Evolutionary conservation across 2,113 vertebrate species (phyloP), one percentile per base, ranked within the genome.

Genomic region (Rhadina sibilatrix): DNA sequence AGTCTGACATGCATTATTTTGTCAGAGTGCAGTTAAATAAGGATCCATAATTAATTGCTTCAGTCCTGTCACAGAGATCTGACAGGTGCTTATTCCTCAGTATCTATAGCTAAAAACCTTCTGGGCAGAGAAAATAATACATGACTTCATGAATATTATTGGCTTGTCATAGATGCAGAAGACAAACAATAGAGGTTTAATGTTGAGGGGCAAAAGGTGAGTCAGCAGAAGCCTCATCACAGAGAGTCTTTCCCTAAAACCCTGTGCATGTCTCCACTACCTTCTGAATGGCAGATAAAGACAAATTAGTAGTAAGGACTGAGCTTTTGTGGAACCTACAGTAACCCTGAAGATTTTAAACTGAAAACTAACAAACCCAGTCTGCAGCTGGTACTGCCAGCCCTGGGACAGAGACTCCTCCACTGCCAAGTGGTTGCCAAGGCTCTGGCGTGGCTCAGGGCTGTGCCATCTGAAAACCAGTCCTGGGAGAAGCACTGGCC

Each of bases 401-500:
- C 11, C 30, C 46, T 2, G 2, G 40, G 40, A 74, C 60, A 28
- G 9, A 33, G 52, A 42, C 21, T 70, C 4, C 37, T 83, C 57
- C 1, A 3, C 10, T 49, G 33, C 50, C 15, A 22, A 22, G 46
- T 9, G 8, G 5, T 14, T 74, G 33, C 27, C 28, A 35, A 13
- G 46, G 9, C 25, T 54, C 30, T 37, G 46, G 28, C 0, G 0
- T 18, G 46, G 20, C 38, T 49, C 5, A 9, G n/a, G 37, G 18
- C 44, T 63, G 57, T 2, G 2, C 16, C 25, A 21, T 10, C 86
- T 6, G 1, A 66, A 66, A 66, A 57, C 3, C n/a, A 61, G 0
- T 12, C 18, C n/a, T 30, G 47, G 68, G 38, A 65, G 33, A 61
- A 66, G 37, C 0, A 0, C 33, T 0, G 1, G 12, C 57, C 2